Evolutionary conservation across 2,888 invertebrate species (phyloP).

Genomic region (Choristoneura rosaceana): DNA sequence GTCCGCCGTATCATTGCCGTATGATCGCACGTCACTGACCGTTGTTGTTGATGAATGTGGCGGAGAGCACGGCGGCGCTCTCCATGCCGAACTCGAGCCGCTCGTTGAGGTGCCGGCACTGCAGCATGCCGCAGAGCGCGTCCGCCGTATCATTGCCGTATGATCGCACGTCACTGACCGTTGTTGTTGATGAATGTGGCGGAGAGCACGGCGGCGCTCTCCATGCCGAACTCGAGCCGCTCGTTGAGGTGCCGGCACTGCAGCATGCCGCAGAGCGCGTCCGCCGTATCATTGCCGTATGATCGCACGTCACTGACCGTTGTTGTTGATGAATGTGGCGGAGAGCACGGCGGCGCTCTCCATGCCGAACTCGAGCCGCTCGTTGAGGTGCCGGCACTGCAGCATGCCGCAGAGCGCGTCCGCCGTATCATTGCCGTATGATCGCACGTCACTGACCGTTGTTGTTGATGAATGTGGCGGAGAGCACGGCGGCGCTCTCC

Average conservation of each 20-base stretch:
- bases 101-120: constrained; percentile 97
- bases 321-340: constrained; percentile 93
- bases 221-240: constrained; percentile 97
- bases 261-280: constrained; percentile 95
- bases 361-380: constrained; percentile 97
- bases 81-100: constrained; percentile 98
- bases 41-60: constrained; percentile 92
- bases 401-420: constrained; percentile 96
- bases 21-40: too few species aligned
- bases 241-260: constrained; percentile 98
- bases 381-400: constrained; percentile 97
- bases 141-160: too few species aligned
- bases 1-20: too few species aligned
- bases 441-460: too few species aligned
- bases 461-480: constrained; percentile 94
- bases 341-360: constrained; percentile 93
- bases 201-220: constrained; percentile 92
- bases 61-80: constrained; percentile 91
- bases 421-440: too few species aligned
- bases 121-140: constrained; percentile 95
- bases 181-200: constrained; percentile 93
- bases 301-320: too few species aligned
- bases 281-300: too few species aligned
- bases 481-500: constrained; percentile 93
- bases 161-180: too few species aligned